Conservation (phyloP, 2,113 vertebrate species). For the Reinhardtius hippoglossoides region DNA sequence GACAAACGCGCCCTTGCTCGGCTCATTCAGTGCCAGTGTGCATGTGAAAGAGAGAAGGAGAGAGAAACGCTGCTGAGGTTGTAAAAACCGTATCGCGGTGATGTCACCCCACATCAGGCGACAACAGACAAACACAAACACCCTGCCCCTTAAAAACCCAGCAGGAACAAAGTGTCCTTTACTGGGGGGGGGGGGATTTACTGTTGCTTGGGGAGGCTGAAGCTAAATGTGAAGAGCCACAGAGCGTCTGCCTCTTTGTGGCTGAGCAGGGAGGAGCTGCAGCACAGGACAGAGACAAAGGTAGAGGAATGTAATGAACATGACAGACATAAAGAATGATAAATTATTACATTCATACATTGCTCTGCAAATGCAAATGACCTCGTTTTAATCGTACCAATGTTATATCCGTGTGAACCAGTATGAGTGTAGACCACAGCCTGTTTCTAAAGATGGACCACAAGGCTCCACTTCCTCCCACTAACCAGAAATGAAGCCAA, state of each 20-base stretch:
- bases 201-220: conserved; percentile 22
- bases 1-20: conserved; percentile 42
- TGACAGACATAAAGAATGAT: too few species aligned
- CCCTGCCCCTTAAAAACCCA: background rate
- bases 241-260: conserved; percentile 13
- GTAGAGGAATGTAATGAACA: background rate
- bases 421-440: too few species aligned
- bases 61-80: conserved; percentile 2
- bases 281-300: background rate
- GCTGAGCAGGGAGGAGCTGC: too few species aligned
- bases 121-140: conserved; percentile 12
- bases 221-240: conserved; percentile 41
- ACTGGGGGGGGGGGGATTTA: conserved; percentile 39
- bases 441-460: too few species aligned
- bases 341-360: too few species aligned
- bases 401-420: too few species aligned
- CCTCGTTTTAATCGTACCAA: too few species aligned
- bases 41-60: conserved; percentile 14
- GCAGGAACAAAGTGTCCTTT: conserved; percentile 42
- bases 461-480: too few species aligned
- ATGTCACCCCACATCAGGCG: conserved; percentile 33
- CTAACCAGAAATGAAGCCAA: too few species aligned
- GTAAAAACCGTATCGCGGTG: conserved; percentile 25
- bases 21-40: conserved; percentile 31
- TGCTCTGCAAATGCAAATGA: too few species aligned